Evolutionary conservation across 1,140 invertebrate species (phyloP), one percentile per base, ranked within the genome.

Genomic region (Neodiprion lecontei): DNA sequence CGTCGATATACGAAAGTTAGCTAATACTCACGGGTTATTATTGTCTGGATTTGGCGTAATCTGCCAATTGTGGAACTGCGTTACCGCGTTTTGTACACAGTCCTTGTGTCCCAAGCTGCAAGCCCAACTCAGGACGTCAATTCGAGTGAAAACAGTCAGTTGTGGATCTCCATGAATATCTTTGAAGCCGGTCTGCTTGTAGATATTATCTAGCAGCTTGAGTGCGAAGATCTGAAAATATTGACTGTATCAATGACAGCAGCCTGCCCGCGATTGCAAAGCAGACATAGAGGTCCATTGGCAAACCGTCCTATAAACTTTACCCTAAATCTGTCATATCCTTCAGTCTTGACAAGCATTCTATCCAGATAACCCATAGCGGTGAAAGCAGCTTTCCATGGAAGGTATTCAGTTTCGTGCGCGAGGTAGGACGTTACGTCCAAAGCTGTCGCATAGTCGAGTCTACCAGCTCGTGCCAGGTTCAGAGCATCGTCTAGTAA

Each of bases 401-500:
- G 94, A 1, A 96, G 89, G 81, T 93, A 95, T 40, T 95, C 94
- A 7, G 89, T 90, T 87, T 97, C 95, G 72, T 93, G 90, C 0
- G 81, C 86, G 66, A 97, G 86, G 81, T 96, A 96, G 28, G 90
- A 91, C 0, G 94, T 95, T 0, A 95, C 89, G 77, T 95, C 92
- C 76, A 97, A 84, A 8, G 95, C 94, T 0, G 91, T 91, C 1
- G 89, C 83, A 78, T 95, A 95, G 72, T 90, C 86, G 1, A 95
- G 78, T 66, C 90, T 88, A 12, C 91, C 92, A 10, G 91, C 91
- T n/a, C 92, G 85, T 0, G 95, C 96, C 50, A 98, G 87, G 80
- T 95, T 96, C 80, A 97, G 90, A 0, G 95, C 93, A 85, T 98
- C 97, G 81, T 98, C 95, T 0, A 98, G 89, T 7, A 98, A 88